Base-by-base conservation (phyloP, 2,113 vertebrate species). In the Ictidomys tridecemlineatus region DNA sequence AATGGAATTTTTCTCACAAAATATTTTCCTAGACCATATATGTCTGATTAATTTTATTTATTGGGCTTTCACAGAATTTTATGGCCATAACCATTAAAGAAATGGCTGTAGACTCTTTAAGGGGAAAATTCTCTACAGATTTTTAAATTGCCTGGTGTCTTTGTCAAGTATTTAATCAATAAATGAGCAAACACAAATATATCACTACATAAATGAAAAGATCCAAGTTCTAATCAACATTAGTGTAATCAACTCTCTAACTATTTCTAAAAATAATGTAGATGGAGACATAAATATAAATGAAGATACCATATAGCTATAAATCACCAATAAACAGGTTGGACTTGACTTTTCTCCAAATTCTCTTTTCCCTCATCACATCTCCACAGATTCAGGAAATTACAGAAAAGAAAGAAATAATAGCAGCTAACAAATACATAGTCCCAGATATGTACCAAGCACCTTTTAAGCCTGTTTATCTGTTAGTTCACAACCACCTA, bases 1-100 rank as follows among this genome's bases (percentile, higher is more conserved):
- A 70, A 84, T 12, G 14, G 16, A 53, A 42, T 67, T 89, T 65
- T 61, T n/a, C 78, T 56, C 24, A 37, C 13, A 63, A 73, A 58
- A 51, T 22, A 32, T 74, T 91, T 69, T 58, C 34, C 56, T 70
- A 14, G 61, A 7, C 45, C 26, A 30, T 39, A 5, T 93, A 45
- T 73, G 76, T 90, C 22, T 74, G 17, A 37, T 56, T 67, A 24
- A 39, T 63, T 92, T 83, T 70, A 58, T 96, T 89, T 92, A 32
- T 37, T 93, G 53, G 45, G 42, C 67, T 83, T 56, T 76, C 39
- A 87, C 16, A 72, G 77, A 83, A 51, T 72, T 67, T 69, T 48
- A 53, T 51, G 85, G 85, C 80, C 39, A 37, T 51, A 37, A 32
- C 85, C 65, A 90, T 79, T 90, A 87, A 78, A 24, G 37, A 84